A percentile compares a stretch with the other conserved stretches of the same genome.
Conservation (phyloP, 2,888 invertebrate species). For the Mythimna lalbum region DNA sequence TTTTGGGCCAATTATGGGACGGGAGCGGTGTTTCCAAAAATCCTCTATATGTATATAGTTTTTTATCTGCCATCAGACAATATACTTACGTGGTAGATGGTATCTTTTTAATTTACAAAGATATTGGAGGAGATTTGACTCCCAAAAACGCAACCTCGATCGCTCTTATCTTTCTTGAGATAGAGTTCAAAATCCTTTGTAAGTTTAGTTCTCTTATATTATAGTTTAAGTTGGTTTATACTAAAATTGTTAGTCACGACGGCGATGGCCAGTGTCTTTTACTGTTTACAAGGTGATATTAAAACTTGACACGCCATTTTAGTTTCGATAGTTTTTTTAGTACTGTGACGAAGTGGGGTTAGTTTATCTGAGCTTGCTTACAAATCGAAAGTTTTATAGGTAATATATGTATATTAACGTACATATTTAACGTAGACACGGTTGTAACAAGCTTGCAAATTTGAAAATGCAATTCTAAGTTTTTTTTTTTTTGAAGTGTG, state of each 20-base stretch:
- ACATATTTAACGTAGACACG: no score
- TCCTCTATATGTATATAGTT: slow-evolving; percentile 79
- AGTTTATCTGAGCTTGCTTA: slow-evolving; percentile 20
- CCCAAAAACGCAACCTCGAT: not conserved
- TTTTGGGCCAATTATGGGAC: slow-evolving; percentile 85
- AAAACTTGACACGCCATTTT: slow-evolving; percentile 83
- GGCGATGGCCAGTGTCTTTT: slow-evolving; percentile 78
- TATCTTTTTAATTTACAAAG: slow-evolving; percentile 78
- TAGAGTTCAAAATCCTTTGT: slow-evolving; percentile 35
- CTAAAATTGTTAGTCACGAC: slow-evolving; percentile 85
- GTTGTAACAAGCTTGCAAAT: no score
- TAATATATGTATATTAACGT: no score
- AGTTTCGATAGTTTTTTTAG: slow-evolving; percentile 72
- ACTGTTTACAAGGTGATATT: slow-evolving; percentile 84
- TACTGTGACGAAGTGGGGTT: slow-evolving; percentile 54
- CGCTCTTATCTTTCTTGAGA: rapidly evolving
- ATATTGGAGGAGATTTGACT: slow-evolving; percentile 16
- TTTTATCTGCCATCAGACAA: slow-evolving; percentile 85
- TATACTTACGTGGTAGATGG: slow-evolving; percentile 83
- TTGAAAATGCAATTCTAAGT: no score
- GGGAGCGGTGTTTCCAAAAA: slow-evolving; percentile 87
- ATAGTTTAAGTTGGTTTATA: slow-evolving; percentile 64
- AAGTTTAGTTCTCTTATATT: not conserved
- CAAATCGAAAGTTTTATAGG: slow-evolving; percentile 13
- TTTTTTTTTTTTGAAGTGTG: no score